A percentile compares a stretch with the other conserved stretches of the same genome.
Conservation (phyloP, 2,888 invertebrate species). For the Tipula unca region DNA sequence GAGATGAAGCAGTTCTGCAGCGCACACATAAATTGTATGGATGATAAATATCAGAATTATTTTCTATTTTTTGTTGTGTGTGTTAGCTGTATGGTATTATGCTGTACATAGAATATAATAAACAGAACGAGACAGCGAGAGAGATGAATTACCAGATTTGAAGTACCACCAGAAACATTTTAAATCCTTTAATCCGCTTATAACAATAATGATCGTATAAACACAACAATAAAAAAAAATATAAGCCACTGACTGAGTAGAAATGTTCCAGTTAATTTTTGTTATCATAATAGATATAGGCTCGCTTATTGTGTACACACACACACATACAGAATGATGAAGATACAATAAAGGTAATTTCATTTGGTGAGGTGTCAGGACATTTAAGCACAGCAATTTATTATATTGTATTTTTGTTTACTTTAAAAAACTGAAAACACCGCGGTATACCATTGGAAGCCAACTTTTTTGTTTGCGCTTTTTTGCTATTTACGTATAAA, state of each 20-base stretch:
- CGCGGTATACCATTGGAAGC: not conserved
- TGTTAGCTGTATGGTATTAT: no score
- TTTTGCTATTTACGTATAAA: not conserved
- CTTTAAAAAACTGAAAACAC: not conserved
- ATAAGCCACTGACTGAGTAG: not conserved
- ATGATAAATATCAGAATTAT: not conserved
- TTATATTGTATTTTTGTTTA: not conserved
- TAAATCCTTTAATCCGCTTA: constrained; percentile 14
- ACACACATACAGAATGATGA: not conserved
- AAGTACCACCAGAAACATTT: not conserved
- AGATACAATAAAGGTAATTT: not conserved
- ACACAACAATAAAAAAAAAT: not conserved
- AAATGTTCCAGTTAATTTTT: not conserved
- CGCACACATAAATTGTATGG: not conserved
- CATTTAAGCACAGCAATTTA: not conserved
- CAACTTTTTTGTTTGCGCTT: not conserved
- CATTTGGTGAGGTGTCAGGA: not conserved
- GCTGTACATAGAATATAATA: not conserved
- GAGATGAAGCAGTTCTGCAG: not conserved
- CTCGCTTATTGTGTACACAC: not conserved
- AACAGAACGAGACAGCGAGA: no score
- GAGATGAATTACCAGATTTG: not conserved
- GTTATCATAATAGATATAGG: not conserved
- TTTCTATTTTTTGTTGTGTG: not conserved
- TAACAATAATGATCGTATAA: not conserved